Conservation (phyloP, 2,797 vertebrate species). For the Sebastiscus tertius region DNA sequence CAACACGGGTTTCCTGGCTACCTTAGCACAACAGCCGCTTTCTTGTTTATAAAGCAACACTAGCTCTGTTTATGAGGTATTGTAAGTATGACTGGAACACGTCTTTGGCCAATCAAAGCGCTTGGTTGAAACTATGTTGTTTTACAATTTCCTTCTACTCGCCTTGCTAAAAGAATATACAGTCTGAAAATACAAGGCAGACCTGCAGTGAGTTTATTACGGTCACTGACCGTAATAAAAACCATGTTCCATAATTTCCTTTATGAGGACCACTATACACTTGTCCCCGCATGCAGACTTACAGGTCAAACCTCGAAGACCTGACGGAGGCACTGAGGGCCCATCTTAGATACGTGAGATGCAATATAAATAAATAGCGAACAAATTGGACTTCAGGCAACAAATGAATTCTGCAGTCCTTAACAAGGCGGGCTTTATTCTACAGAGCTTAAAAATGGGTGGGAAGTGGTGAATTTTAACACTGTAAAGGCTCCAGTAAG, state of each 20-base stretch:
- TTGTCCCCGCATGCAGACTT: constrained; percentile 27
- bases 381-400: constrained; percentile 65
- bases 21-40: neutral
- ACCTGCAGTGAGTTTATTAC: constrained; percentile 33
- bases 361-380: constrained; percentile 53
- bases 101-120: constrained; percentile 42
- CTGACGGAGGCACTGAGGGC: constrained; percentile 10
- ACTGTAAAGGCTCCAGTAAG: constrained; percentile 62
- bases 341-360: constrained; percentile 37
- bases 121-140: constrained; percentile 44
- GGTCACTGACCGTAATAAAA: constrained; percentile 59
- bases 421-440: constrained; percentile 55
- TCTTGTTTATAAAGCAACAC: constrained; percentile 41
- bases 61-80: constrained; percentile 45
- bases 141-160: constrained; percentile 58
- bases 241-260: constrained; percentile 19
- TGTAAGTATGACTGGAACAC: constrained; percentile 29
- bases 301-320: constrained; percentile 40
- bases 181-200: constrained; percentile 23
- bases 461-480: constrained; percentile 44
- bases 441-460: constrained; percentile 32
- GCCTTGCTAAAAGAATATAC: constrained; percentile 26
- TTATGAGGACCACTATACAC: constrained; percentile 31
- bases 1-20: constrained; percentile 21
- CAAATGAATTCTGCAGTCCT: constrained; percentile 55